These are phyloP conservation scores for Baronia brevicornis DNA, from an alignment of 2,888 invertebrate species.

Conservation along the genomic window DNA sequence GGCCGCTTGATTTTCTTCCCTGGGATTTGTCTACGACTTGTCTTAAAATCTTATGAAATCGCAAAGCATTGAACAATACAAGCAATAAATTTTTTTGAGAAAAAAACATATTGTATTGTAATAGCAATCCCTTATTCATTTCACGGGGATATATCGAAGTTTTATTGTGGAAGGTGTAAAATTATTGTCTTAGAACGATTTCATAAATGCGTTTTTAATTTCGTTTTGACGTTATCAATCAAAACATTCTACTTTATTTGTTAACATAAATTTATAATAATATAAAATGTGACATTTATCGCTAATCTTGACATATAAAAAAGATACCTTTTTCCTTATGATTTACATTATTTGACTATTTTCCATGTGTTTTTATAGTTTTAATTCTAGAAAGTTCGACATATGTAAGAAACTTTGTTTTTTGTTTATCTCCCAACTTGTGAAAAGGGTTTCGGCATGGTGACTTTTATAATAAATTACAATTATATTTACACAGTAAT, in stretches of 20 bases:
- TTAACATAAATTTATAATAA: slow-evolving; percentile 51
- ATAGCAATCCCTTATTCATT: slow-evolving; percentile 29
- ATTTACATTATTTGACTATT: no score
- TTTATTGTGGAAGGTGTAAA: slow-evolving; percentile 61
- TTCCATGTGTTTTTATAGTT: slow-evolving; percentile 12
- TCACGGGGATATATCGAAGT: slow-evolving; percentile 46
- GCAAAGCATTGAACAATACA: slow-evolving; percentile 28
- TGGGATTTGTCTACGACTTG: slow-evolving; percentile 58
- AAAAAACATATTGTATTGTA: slow-evolving; percentile 20
- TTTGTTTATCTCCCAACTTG: no score
- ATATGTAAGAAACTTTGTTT: no score
- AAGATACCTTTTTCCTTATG: slow-evolving; percentile 23
- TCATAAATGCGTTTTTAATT: slow-evolving; percentile 50
- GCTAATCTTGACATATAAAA: slow-evolving; percentile 16
- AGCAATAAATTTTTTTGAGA: slow-evolving; percentile 16
- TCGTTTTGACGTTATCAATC: slow-evolving; percentile 61
- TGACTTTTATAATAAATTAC: no score
- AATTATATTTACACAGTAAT: no score
- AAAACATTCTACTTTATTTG: slow-evolving; percentile 59
- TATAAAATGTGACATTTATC: slow-evolving; percentile 53
- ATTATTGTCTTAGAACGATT: slow-evolving; percentile 43
- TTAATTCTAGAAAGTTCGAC: slow-evolving; percentile 15
- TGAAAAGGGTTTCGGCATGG: no score
- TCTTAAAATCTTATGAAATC: slow-evolving; percentile 53
- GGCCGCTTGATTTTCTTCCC: slow-evolving; percentile 52